Percentiles rank a stretch among this genome's conserved stretches.
phyloP scores from a whole-genome alignment of 30 jellyfish, hydroid and myxozoan genomes.

The Chrysaora quinquecirrha region DNA sequence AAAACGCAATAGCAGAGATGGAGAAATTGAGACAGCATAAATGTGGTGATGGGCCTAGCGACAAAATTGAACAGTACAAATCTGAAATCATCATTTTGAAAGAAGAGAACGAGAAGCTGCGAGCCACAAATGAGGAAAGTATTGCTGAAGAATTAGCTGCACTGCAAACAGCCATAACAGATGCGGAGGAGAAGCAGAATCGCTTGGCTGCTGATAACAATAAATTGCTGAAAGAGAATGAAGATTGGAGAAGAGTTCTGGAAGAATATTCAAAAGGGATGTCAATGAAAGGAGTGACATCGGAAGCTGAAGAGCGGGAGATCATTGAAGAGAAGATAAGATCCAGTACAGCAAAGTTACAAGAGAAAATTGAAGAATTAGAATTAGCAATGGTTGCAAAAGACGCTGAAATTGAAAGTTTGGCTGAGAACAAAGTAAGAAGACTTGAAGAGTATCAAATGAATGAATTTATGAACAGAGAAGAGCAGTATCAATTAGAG shows the following conservation, averaged over 20 bases:
- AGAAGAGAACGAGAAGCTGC: slow-evolving; percentile 32
- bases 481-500: slow-evolving; percentile 32
- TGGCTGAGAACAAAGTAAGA: background rate
- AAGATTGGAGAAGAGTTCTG: slow-evolving; percentile 19
- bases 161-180: slow-evolving; percentile 69
- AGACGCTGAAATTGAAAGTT: slow-evolving; percentile 37
- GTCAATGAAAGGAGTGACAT: slow-evolving; percentile 5
- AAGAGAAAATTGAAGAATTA: slow-evolving; percentile 31
- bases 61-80: background rate
- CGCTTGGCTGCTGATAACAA: slow-evolving; percentile 26
- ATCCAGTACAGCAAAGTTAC: background rate
- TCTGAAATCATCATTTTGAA: slow-evolving; percentile 11
- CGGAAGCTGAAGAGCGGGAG: background rate
- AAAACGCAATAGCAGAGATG: slow-evolving; percentile 68
- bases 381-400: slow-evolving; percentile 20
- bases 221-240: slow-evolving; percentile 38
- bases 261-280: slow-evolving; percentile 12
- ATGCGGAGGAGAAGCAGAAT: slow-evolving; percentile 53
- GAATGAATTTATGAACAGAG: background rate
- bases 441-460: slow-evolving; percentile 5
- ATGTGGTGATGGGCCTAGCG: slow-evolving; percentile 9
- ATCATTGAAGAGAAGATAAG: background rate
- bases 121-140: slow-evolving; percentile 48
- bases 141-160: slow-evolving; percentile 81
- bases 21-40: slow-evolving; percentile 25